Evolutionary conservation across 2,888 invertebrate species (phyloP).

Genomic region (Chaetogeoica ovagalla): DNA sequence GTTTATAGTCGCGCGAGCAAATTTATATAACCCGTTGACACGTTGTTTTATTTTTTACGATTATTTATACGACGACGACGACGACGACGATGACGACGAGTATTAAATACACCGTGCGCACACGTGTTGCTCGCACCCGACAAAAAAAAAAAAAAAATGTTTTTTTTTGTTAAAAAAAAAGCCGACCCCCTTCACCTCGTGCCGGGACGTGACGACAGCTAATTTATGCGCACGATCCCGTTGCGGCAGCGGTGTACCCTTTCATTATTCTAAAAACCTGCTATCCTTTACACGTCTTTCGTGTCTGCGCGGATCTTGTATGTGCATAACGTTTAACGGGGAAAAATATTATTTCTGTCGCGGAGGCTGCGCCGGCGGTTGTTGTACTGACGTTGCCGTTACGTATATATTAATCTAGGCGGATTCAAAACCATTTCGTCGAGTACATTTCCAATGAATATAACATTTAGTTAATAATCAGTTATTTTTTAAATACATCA

Average conservation of each 20-base stretch:
- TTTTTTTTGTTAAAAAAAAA: no score
- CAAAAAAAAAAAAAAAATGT: background rate
- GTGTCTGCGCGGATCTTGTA: background rate
- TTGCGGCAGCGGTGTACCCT: background rate
- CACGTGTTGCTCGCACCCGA: conserved; percentile 39
- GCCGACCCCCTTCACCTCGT: no score
- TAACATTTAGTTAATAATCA: no score
- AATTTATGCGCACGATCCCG: conserved; percentile 21
- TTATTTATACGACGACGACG: conserved; percentile 40
- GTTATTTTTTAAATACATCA: no score
- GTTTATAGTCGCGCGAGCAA: background rate
- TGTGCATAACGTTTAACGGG: background rate
- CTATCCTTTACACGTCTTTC: conserved; percentile 34
- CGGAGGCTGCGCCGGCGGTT: background rate
- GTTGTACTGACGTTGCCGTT: conserved; percentile 15
- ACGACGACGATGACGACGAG: conserved; percentile 1
- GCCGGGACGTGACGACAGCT: conserved; percentile 18
- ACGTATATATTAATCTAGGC: background rate
- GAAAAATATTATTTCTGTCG: conserved; percentile 25
- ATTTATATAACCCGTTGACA: conserved; percentile 47
- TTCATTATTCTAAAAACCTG: conserved; percentile 51
- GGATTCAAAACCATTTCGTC: no score
- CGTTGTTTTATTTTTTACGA: conserved; percentile 50
- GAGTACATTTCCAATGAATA: no score
- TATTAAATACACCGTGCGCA: background rate